Evolutionary conservation across 2,888 invertebrate genomes (phyloP).

Genomic region (Salticus scenicus): DNA sequence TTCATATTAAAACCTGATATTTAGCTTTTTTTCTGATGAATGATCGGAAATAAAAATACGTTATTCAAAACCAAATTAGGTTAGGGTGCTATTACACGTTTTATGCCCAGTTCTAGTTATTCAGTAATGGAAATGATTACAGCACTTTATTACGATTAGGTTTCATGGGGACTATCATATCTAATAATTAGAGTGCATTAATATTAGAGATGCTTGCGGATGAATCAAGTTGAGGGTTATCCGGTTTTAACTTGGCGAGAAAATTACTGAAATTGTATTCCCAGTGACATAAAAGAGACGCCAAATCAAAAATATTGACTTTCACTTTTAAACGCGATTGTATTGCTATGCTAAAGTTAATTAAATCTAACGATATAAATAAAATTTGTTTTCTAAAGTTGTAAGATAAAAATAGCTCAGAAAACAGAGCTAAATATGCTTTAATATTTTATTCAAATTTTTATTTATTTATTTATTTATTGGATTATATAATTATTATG

Average conservation of each 20-base stretch:
- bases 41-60: background rate
- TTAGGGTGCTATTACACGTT: conserved; percentile 9
- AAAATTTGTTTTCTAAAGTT: too few relatives aligned
- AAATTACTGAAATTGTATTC: background rate
- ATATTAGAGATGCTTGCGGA: conserved; percentile 5
- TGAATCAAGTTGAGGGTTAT: conserved; percentile 7
- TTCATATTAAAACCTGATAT: background rate
- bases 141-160: conserved; percentile 14
- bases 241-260: conserved; percentile 11
- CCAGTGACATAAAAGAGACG: background rate
- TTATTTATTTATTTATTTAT: too few relatives aligned
- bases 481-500: too few relatives aligned
- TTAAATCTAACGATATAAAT: too few relatives aligned
- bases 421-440: too few relatives aligned
- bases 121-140: background rate
- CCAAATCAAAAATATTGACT: too few relatives aligned
- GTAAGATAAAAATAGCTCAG: too few relatives aligned
- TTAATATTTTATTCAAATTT: too few relatives aligned
- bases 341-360: too few relatives aligned
- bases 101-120: background rate
- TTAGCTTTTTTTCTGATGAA: background rate
- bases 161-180: conserved; percentile 10
- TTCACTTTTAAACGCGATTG: too few relatives aligned
- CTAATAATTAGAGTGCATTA: conserved; percentile 27
- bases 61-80: conserved; percentile 19